These are phyloP conservation scores for Venustoraphidia nigricollis DNA, from an alignment of 2,888 invertebrate species.

Conservation along the genomic window DNA sequence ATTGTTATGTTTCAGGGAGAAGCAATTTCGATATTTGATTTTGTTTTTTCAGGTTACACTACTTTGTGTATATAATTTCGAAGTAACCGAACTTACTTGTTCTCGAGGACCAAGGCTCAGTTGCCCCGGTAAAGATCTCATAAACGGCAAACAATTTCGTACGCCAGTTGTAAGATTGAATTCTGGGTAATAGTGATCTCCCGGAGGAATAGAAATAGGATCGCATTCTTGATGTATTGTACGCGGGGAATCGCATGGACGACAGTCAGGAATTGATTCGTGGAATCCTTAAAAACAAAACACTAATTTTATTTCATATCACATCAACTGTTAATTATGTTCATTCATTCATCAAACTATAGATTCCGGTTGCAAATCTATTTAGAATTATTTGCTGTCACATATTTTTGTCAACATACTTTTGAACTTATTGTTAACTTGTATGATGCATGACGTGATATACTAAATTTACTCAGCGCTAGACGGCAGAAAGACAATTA, in stretches of 20 bases:
- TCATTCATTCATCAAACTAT: no score
- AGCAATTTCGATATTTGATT: no score
- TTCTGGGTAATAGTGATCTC: slow-evolving; percentile 82
- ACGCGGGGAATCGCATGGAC: slow-evolving; percentile 72
- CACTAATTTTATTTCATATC: neutral
- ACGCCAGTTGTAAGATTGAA: slow-evolving; percentile 71
- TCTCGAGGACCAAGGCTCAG: slow-evolving; percentile 76
- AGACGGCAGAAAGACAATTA: no score
- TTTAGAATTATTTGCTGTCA: no score
- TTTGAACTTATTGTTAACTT: no score
- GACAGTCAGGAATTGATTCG: slow-evolving; percentile 79
- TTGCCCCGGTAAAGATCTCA: slow-evolving; percentile 86
- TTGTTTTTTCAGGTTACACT: no score
- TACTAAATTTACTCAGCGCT: no score
- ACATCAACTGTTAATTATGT: no score
- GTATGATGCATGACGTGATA: no score
- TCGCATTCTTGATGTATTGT: slow-evolving; percentile 88
- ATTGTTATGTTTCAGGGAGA: no score
- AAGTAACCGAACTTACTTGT: slow-evolving; percentile 30
- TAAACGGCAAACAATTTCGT: slow-evolving; percentile 82
- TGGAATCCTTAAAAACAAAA: slow-evolving; percentile 45
- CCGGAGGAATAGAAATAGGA: slow-evolving; percentile 77
- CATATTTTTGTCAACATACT: neutral
- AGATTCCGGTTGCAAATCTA: no score
- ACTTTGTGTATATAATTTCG: no score